These are phyloP conservation scores for Porites lutea DNA, from an alignment of 64 coral and sea anemone genomes.

Conservation along the genomic window DNA sequence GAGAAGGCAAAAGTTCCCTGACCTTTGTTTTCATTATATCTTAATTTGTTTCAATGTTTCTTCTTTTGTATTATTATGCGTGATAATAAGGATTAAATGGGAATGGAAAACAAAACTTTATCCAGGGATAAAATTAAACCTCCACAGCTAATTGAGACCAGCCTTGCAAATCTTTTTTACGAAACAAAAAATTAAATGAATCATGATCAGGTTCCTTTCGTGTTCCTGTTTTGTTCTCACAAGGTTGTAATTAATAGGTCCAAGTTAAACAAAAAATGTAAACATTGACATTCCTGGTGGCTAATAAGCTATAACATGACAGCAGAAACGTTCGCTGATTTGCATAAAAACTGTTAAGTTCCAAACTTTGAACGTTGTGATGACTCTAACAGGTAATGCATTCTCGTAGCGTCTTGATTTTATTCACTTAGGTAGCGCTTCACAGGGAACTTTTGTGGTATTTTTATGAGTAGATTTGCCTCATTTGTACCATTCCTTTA, in stretches of 20 bases:
- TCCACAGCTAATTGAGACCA: no score
- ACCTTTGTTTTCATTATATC: no score
- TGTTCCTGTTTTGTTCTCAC: not conserved
- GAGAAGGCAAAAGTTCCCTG: no score
- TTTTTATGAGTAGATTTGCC: not conserved
- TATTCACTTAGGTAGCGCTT: no score
- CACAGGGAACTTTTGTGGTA: not conserved
- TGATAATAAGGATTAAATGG: no score
- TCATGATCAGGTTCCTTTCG: not conserved
- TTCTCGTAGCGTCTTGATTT: not conserved
- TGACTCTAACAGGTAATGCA: not conserved
- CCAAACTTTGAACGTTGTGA: not conserved
- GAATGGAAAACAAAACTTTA: no score
- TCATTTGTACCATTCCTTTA: not conserved
- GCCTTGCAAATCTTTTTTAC: not conserved
- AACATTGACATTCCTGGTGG: conserved; percentile 43
- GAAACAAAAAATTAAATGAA: not conserved
- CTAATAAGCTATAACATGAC: not conserved
- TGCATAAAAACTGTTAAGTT: not conserved
- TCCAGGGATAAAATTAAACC: no score
- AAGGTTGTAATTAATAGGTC: not conserved
- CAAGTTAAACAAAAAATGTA: not conserved
- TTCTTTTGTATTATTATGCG: no score
- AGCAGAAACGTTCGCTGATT: not conserved
- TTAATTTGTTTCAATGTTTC: no score